Percentiles rank a stretch among this genome's conserved stretches.
These are phyloP conservation scores for Coranthus polyacanthus DNA, from an alignment of 2,797 vertebrate genomes.

Conservation along the genomic window DNA sequence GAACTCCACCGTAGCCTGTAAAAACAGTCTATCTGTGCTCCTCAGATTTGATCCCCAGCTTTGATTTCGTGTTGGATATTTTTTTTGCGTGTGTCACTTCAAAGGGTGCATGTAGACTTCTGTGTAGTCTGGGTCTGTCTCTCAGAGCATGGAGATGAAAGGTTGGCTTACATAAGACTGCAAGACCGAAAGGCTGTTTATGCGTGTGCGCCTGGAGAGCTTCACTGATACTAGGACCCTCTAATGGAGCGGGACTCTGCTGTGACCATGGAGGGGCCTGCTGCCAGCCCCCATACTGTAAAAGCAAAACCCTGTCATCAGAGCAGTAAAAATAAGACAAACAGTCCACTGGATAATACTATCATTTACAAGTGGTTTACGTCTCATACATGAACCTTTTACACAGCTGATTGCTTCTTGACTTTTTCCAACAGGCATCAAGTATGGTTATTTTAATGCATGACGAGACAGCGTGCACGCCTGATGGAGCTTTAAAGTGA, in stretches of 20 bases:
- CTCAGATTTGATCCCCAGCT: slow-evolving; percentile 40
- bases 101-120: slow-evolving; percentile 60
- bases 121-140: slow-evolving; percentile 67
- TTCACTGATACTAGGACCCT: slow-evolving; percentile 63
- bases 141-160: slow-evolving; percentile 67
- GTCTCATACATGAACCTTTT: slow-evolving; percentile 45
- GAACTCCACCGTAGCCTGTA: slow-evolving; percentile 35
- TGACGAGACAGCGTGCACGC: slow-evolving; percentile 24
- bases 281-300: slow-evolving; percentile 43
- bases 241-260: slow-evolving; percentile 61
- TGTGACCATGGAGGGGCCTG: slow-evolving; percentile 24
- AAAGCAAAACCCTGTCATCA: slow-evolving; percentile 39
- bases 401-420: slow-evolving; percentile 41
- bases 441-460: slow-evolving; percentile 50
- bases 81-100: slow-evolving; percentile 61
- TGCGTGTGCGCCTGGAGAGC: slow-evolving; percentile 55
- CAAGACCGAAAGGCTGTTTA: slow-evolving; percentile 59
- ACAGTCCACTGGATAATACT: slow-evolving; percentile 36
- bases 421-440: slow-evolving; percentile 28
- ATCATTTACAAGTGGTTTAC: slow-evolving; percentile 58
- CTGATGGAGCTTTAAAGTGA: slow-evolving; percentile 46
- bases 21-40: slow-evolving; percentile 40
- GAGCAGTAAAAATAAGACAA: slow-evolving; percentile 47
- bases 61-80: slow-evolving; percentile 42
- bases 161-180: slow-evolving; percentile 70